These are phyloP conservation scores for Actenoides hombroni DNA, from an alignment of 2,113 vertebrate genomes.

Conservation along the genomic window DNA sequence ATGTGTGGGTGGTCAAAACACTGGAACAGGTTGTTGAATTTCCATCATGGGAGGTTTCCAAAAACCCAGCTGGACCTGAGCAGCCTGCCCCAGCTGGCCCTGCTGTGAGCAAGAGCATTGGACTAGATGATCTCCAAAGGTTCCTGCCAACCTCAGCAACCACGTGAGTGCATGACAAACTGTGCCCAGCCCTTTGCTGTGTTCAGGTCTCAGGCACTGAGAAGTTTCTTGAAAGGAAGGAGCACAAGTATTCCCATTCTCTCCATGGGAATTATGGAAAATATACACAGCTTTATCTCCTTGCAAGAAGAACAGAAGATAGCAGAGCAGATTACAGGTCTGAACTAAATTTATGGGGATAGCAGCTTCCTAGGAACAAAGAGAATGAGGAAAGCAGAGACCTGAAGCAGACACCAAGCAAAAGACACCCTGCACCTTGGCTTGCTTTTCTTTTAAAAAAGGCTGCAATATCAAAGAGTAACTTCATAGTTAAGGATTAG, in stretches of 20 bases:
- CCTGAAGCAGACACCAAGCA: not conserved
- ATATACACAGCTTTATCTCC: not conserved
- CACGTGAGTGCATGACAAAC: accelerated
- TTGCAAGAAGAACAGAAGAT: not conserved
- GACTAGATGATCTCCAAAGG: not conserved
- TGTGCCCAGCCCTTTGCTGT: not conserved
- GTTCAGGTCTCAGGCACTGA: not conserved
- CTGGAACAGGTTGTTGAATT: not conserved
- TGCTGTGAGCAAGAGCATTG: not conserved
- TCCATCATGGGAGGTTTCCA: not conserved
- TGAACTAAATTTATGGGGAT: not conserved
- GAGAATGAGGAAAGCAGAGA: not conserved
- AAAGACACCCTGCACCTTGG: not conserved
- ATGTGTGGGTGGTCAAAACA: not conserved
- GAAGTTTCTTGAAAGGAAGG: not conserved
- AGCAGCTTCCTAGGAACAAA: not conserved
- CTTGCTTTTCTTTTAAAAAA: not conserved
- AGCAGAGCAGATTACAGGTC: not conserved
- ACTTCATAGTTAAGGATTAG: not conserved
- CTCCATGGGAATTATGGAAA: not conserved
- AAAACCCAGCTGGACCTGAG: not conserved
- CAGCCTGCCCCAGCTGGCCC: not conserved
- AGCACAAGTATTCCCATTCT: not conserved
- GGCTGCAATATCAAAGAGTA: not conserved
- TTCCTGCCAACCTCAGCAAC: not conserved